Evolutionary conservation across 2,797 vertebrate genomes (phyloP).

Genomic region (Mormyrus proboscirostris): DNA sequence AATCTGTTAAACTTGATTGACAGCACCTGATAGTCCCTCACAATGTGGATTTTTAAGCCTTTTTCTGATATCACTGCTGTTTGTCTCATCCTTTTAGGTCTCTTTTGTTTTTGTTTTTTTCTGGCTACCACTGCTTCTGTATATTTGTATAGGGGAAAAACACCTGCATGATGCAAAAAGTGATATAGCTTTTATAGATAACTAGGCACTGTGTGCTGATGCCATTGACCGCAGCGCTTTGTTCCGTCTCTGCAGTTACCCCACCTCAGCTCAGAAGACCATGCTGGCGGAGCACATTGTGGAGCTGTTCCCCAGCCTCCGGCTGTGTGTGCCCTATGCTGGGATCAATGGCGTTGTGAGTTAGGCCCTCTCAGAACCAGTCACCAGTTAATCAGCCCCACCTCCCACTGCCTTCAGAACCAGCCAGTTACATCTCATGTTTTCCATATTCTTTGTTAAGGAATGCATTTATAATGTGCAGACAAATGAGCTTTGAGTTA

Average conservation of each 20-base stretch:
- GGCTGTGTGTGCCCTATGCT: constrained; percentile 27
- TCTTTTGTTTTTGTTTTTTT: neutral
- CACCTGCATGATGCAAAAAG: neutral
- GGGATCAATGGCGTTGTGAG: constrained; percentile 30
- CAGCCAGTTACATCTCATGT: neutral
- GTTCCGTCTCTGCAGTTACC: constrained; percentile 17
- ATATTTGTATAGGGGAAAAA: neutral
- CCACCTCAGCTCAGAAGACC: constrained; percentile 33
- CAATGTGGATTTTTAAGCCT: neutral
- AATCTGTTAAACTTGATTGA: neutral
- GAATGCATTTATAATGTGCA: neutral
- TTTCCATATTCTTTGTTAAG: neutral
- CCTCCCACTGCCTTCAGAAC: neutral
- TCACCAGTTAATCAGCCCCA: neutral
- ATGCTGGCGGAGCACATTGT: constrained; percentile 30
- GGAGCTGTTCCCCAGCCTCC: constrained; percentile 27
- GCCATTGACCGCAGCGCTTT: neutral
- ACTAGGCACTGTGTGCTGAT: neutral
- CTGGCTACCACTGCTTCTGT: neutral
- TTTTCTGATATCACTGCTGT: neutral
- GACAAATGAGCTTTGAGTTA: neutral
- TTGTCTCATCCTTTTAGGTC: neutral
- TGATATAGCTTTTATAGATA: neutral
- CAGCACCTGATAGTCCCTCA: neutral
- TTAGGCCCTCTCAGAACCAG: neutral